phyloP scores from a whole-genome alignment of 2,113 vertebrate species.

The Falco punctatus region DNA sequence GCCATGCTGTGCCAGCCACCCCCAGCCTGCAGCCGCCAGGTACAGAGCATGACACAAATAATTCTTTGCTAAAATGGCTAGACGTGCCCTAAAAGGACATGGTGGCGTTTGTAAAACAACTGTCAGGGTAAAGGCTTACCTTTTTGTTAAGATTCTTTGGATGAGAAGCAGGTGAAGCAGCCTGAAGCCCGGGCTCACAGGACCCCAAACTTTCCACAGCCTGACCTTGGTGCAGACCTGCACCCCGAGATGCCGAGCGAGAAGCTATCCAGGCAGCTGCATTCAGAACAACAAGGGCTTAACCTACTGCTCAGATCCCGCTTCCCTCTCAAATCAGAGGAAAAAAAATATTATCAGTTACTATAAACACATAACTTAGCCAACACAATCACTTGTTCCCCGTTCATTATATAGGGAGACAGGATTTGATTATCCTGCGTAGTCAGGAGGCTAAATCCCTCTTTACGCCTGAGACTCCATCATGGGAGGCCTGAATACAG shows the following conservation, averaged over 20 bases:
- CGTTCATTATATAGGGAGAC: background rate
- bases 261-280: background rate
- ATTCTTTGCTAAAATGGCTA: background rate
- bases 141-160: background rate
- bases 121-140: background rate
- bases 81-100: background rate
- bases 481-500: background rate
- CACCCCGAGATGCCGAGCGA: background rate
- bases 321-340: background rate
- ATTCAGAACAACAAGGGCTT: background rate
- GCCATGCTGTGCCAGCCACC: background rate
- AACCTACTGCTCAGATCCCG: background rate
- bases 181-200: background rate
- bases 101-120: background rate
- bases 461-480: background rate
- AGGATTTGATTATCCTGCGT: constrained; percentile 18
- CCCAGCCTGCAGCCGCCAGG: background rate
- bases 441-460: constrained; percentile 5
- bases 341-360: background rate
- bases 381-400: background rate
- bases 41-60: background rate
- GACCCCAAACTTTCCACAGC: background rate
- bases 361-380: background rate
- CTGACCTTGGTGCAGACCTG: background rate
- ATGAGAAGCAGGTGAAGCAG: background rate